These are phyloP conservation scores for Tauraco erythrolophus DNA, from an alignment of 2,113 vertebrate genomes.

Conservation along the genomic window DNA sequence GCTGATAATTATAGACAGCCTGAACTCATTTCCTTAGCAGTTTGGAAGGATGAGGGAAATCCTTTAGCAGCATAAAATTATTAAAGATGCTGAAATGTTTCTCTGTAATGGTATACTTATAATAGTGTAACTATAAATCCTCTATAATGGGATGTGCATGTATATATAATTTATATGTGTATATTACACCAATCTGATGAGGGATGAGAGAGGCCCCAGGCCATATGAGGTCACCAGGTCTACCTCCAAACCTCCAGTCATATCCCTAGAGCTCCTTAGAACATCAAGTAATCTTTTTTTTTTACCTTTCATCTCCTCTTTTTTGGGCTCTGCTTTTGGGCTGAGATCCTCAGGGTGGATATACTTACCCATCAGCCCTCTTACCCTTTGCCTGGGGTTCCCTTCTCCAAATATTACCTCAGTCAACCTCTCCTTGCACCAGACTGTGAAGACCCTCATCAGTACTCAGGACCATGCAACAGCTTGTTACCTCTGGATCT, in stretches of 20 bases:
- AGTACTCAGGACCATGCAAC: background rate
- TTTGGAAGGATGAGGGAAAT: background rate
- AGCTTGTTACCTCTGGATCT: background rate
- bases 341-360: background rate
- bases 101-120: background rate
- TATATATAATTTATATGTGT: too few relatives aligned
- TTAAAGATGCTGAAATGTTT: background rate
- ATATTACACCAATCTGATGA: background rate
- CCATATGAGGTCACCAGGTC: background rate
- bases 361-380: background rate
- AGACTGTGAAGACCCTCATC: background rate
- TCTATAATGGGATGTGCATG: background rate
- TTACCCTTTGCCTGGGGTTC: background rate
- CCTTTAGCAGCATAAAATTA: background rate
- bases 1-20: background rate
- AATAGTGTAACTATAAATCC: background rate
- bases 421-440: background rate
- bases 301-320: background rate
- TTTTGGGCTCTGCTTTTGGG: background rate
- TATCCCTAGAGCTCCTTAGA: background rate
- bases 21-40: background rate
- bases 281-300: background rate
- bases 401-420: background rate
- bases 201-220: background rate
- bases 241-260: background rate